phyloP scores from a whole-genome alignment of 1,140 invertebrate genomes.

The Drosophila bocqueti region DNA sequence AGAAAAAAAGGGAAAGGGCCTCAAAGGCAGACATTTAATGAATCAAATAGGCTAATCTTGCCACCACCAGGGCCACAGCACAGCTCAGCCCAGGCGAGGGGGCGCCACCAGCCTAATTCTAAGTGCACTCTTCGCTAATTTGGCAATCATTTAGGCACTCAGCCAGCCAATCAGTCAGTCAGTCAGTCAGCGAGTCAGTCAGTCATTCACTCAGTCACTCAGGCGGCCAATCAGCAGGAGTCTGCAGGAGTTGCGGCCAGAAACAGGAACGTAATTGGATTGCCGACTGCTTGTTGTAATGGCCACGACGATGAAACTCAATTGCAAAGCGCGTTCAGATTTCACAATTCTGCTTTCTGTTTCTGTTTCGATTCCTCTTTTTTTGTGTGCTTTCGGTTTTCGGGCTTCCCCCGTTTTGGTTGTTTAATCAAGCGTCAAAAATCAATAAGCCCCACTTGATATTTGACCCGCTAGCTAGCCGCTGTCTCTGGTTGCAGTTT shows the following conservation, averaged over 20 bases:
- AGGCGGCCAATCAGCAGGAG: constrained; percentile 26
- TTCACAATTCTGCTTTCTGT: constrained; percentile 8
- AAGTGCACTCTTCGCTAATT: constrained; percentile 71
- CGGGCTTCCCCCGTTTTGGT: constrained; percentile 11
- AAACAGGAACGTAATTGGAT: constrained; percentile 67
- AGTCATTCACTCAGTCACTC: constrained; percentile 31
- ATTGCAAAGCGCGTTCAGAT: constrained; percentile 46
- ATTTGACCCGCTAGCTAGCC: constrained; percentile 12
- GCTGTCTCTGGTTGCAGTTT: constrained; percentile 43
- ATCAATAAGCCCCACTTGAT: constrained; percentile 55
- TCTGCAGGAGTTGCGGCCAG: constrained; percentile 25
- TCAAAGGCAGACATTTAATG: constrained; percentile 7
- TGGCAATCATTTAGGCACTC: constrained; percentile 70
- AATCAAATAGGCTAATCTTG: constrained; percentile 23
- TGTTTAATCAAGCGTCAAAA: constrained; percentile 70
- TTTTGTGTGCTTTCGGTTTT: background rate
- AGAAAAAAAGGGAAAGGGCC: background rate
- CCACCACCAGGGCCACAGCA: background rate
- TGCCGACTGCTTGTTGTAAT: constrained; percentile 56
- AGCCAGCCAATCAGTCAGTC: constrained; percentile 43
- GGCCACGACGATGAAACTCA: constrained; percentile 37
- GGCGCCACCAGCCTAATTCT: constrained; percentile 31
- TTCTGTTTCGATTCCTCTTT: background rate
- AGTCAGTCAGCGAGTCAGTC: constrained; percentile 38
- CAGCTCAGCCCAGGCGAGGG: background rate